Evolutionary conservation across 2,113 vertebrate species (phyloP), one percentile per base, ranked within the genome.

Genomic region (Galemys pyrenaicus): DNA sequence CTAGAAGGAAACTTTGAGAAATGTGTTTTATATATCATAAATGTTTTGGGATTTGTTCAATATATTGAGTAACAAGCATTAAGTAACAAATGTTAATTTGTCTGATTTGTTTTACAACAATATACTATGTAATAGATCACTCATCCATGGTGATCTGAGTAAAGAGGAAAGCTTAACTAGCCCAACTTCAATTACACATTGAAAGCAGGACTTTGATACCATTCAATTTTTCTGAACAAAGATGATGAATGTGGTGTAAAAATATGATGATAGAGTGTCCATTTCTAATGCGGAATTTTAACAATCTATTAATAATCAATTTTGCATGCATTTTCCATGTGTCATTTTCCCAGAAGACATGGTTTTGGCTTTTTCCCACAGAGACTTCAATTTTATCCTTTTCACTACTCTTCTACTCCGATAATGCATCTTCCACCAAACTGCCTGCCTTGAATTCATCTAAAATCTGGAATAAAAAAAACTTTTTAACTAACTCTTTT

Each of bases 271-370:
- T 32, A 68, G 30, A 79, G 41, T 71, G 15, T 26, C 77, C 44
- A 56, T 92, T 92, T 87, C 93, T 73, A 84, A n/a, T 81, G 28
- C 3, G 6, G 22, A 87, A 92, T 77, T 92, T 92, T 90, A 49
- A 68, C 10, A 94, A 75, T 60, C 80, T 87, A 87, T 80, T 85
- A 90, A 84, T 84, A 94, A 92, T 82, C 58, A 49, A 90, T 92
- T 95, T 96, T 92, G 60, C 75, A 92, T 75, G 70, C 30, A 67
- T 94, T 96, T 87, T 87, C 30, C 65, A 84, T 71, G 68, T 84
- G 24, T 75, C 26, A 49, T 94, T 78, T 89, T 67, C 46, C 77
- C 67, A 84, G 77, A 92, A 94, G 67, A 83, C 83, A n/a, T 15
- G 24, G 54, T 58, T 82, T 64, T 68, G 35, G 46, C 12, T 92